Conservation (phyloP, 64 coral and sea anemone genomes). For the Exaiptasia diaphana region DNA sequence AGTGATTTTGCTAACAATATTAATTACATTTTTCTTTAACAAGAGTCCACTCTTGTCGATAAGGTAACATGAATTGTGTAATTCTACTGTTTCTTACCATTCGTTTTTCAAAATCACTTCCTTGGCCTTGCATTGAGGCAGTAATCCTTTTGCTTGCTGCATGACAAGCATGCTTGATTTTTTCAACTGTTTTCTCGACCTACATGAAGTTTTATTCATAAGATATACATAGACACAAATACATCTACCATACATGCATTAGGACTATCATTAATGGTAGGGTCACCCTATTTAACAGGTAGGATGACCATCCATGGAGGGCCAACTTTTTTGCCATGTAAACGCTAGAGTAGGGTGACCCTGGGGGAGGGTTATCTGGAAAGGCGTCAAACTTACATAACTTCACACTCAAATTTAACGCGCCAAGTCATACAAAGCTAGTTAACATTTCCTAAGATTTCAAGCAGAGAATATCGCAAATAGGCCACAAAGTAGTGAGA, state of each 20-base stretch:
- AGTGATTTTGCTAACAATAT: too few species aligned
- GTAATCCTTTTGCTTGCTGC: constrained; percentile 80
- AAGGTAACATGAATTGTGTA: too few species aligned
- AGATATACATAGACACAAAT: background rate
- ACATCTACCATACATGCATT: background rate
- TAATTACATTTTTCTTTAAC: too few species aligned
- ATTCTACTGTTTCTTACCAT: constrained; percentile 49
- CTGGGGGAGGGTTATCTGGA: too few species aligned
- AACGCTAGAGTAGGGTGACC: background rate
- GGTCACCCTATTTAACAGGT: background rate
- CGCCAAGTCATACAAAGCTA: too few species aligned
- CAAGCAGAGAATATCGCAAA: too few species aligned
- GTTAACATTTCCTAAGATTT: too few species aligned
- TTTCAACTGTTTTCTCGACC: constrained; percentile 98
- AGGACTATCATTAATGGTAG: background rate
- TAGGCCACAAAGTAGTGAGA: too few species aligned
- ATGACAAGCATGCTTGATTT: constrained; percentile 94
- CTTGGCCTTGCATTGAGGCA: constrained; percentile 89
- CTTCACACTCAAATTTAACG: too few species aligned
- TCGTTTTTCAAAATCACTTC: constrained; percentile 87
- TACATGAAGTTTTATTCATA: too few species aligned
- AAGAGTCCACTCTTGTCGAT: too few species aligned
- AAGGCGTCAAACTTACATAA: too few species aligned
- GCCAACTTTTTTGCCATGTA: background rate
- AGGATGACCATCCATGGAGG: background rate